phyloP scores from a whole-genome alignment of 2,797 vertebrate species.

The Cyclopterus lumpus region DNA sequence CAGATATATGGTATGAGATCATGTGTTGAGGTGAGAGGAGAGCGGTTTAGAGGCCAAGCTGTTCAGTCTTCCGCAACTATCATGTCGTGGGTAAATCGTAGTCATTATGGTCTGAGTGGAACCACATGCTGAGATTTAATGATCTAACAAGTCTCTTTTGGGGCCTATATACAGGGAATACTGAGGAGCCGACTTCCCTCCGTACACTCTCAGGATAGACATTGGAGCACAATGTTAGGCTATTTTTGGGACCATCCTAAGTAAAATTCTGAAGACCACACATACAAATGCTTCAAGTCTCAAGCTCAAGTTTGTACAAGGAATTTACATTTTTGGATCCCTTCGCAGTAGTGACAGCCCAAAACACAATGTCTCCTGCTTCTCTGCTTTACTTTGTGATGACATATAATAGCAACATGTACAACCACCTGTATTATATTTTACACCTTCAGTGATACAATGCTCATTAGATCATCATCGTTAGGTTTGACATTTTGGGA shows the following conservation, averaged over 20 bases:
- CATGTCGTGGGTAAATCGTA: constrained; percentile 74
- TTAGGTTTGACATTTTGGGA: background rate
- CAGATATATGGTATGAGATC: constrained; percentile 48
- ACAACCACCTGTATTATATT: background rate
- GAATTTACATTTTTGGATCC: background rate
- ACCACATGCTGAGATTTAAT: constrained; percentile 76
- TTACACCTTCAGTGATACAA: background rate
- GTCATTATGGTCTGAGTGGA: constrained; percentile 78
- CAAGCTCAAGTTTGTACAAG: constrained; percentile 28
- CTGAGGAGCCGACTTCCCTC: constrained; percentile 35
- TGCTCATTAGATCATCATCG: background rate
- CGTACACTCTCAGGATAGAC: constrained; percentile 43
- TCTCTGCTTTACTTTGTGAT: background rate
- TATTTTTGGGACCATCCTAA: constrained; percentile 53
- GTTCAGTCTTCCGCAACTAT: constrained; percentile 58
- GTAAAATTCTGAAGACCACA: constrained; percentile 42
- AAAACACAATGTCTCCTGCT: background rate
- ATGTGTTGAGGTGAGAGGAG: constrained; percentile 59
- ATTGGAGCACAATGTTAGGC: constrained; percentile 39
- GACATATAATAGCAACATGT: background rate
- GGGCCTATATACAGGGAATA: constrained; percentile 39
- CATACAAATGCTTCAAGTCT: constrained; percentile 55
- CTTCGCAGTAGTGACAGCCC: background rate
- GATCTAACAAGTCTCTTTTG: constrained; percentile 20
- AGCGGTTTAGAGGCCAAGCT: constrained; percentile 22